These are phyloP conservation scores for Lucinisca nassula DNA, from an alignment of 2,888 invertebrate genomes.

Conservation along the genomic window DNA sequence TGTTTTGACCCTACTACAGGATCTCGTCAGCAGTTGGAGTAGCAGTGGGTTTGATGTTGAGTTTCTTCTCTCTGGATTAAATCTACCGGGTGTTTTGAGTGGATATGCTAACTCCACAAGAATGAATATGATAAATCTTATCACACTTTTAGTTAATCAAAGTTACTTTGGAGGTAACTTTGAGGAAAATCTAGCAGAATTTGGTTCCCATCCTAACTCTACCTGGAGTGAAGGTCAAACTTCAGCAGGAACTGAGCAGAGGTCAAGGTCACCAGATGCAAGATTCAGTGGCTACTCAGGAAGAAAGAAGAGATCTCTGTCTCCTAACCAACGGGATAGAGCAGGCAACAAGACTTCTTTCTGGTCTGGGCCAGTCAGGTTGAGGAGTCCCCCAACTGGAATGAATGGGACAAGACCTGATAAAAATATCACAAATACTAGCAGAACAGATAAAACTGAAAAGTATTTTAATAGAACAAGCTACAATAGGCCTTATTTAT, in stretches of 20 bases:
- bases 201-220: neutral
- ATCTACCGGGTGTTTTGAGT: neutral
- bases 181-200: neutral
- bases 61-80: neutral
- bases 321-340: neutral
- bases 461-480: neutral
- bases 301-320: neutral
- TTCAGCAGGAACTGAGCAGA: neutral
- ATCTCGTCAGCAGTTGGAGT: neutral
- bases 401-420: neutral
- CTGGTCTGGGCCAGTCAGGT: neutral
- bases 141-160: neutral
- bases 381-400: neutral
- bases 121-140: neutral
- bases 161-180: neutral
- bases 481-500: neutral
- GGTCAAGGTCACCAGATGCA: neutral
- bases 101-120: neutral
- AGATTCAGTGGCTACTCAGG: neutral
- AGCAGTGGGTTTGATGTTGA: neutral
- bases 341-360: neutral
- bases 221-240: neutral
- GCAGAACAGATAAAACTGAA: neutral
- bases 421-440: neutral
- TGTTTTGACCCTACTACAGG: neutral